A percentile compares a stretch with the other conserved stretches of the same genome.
These are phyloP conservation scores for Cephalopterus ornatus DNA, from an alignment of 2,113 vertebrate genomes.

Conservation along the genomic window DNA sequence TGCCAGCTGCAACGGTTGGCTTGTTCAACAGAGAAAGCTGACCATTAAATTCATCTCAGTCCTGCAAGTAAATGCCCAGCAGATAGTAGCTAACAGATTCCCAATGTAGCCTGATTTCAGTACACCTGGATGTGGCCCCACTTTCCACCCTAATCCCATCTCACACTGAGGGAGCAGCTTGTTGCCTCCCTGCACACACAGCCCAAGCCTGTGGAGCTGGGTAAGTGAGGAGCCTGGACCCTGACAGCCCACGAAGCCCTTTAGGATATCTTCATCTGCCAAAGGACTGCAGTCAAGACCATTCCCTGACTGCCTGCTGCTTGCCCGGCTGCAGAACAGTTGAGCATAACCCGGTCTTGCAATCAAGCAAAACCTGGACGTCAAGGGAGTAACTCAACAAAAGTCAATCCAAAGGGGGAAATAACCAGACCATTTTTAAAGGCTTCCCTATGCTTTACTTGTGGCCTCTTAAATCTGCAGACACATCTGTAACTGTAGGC, in stretches of 20 bases:
- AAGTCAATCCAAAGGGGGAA: not conserved
- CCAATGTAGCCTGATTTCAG: not conserved
- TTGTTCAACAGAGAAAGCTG: not conserved
- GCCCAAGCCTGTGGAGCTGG: not conserved
- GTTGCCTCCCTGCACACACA: not conserved
- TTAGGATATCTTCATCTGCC: not conserved
- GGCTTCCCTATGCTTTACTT: not conserved
- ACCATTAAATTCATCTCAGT: not conserved
- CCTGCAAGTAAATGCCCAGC: not conserved
- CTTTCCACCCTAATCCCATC: not conserved
- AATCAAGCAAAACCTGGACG: not conserved
- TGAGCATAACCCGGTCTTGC: fast-evolving
- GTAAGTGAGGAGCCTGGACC: not conserved
- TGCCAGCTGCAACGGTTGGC: not conserved
- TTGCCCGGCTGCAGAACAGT: not conserved
- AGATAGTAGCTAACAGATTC: not conserved
- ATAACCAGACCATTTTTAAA: not conserved
- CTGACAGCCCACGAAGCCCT: not conserved
- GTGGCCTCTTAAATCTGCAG: not conserved
- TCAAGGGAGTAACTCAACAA: fast-evolving
- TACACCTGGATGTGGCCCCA: not conserved
- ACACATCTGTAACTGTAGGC: not conserved
- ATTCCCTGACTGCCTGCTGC: not conserved
- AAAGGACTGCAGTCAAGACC: not conserved
- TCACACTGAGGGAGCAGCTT: not conserved